phyloP scores from a whole-genome alignment of 1,140 invertebrate species.

The Sinonovacula constricta region DNA sequence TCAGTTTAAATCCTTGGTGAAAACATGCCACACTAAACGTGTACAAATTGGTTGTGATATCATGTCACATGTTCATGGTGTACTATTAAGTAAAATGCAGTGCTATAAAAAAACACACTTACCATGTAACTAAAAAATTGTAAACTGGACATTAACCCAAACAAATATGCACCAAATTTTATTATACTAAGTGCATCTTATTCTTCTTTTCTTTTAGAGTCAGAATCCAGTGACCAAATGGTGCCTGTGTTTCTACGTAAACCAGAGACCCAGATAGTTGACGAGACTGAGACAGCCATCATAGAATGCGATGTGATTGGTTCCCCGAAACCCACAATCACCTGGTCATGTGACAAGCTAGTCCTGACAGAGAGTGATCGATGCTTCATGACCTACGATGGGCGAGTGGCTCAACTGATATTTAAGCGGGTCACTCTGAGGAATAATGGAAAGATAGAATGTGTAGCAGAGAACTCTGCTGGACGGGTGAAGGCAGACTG shows the following conservation, averaged over 20 bases:
- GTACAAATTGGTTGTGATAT: no score
- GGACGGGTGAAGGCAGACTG: conserved; percentile 63
- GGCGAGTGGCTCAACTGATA: conserved; percentile 60
- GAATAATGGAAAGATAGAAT: conserved; percentile 66
- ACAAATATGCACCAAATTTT: no score
- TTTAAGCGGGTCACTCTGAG: conserved; percentile 49
- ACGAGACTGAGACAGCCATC: conserved; percentile 58
- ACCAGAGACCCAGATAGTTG: conserved; percentile 58
- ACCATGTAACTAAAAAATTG: no score
- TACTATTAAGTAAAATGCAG: no score
- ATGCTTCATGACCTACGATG: conserved; percentile 59
- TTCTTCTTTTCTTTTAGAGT: conserved; percentile 49
- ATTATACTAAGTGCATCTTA: no score
- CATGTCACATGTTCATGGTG: no score
- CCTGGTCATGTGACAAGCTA: conserved; percentile 58
- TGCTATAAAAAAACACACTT: no score
- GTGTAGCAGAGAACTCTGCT: conserved; percentile 60
- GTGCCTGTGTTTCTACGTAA: conserved; percentile 69
- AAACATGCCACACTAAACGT: no score
- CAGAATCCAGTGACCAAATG: conserved; percentile 53
- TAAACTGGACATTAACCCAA: no score
- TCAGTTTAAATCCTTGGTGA: no score
- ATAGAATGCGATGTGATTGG: conserved; percentile 72
- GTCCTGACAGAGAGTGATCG: conserved; percentile 28
- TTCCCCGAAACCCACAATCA: conserved; percentile 61